Conservation (phyloP, 2,888 invertebrate species). For the Spatulosminthurus flaviceps region DNA sequence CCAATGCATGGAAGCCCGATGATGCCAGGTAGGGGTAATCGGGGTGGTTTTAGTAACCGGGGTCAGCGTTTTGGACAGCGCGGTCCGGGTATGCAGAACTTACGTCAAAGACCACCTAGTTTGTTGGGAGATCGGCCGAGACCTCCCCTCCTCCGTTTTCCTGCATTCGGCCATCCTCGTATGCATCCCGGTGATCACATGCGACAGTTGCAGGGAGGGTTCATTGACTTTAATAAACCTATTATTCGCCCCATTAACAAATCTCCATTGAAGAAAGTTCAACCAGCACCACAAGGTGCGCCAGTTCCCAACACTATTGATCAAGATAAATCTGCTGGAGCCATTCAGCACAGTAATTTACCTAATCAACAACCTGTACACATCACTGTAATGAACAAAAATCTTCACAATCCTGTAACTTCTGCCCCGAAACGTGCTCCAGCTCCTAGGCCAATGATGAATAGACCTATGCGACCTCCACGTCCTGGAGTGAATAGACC, state of each 20-base stretch:
- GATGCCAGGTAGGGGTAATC: slow-evolving; percentile 7
- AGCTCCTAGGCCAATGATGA: neutral
- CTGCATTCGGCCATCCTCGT: slow-evolving; percentile 22
- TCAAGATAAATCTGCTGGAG: neutral
- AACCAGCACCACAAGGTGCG: neutral
- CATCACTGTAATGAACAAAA: slow-evolving; percentile 29
- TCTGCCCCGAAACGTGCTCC: neutral
- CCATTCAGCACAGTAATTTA: neutral
- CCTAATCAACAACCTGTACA: slow-evolving; percentile 26
- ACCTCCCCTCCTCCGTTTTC: slow-evolving; percentile 37
- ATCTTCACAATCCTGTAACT: neutral
- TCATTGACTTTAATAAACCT: slow-evolving; percentile 59
- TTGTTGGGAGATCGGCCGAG: slow-evolving; percentile 39
- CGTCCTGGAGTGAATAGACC: neutral
- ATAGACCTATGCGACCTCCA: slow-evolving; percentile 4
- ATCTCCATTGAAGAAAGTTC: neutral
- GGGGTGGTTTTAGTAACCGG: slow-evolving; percentile 21
- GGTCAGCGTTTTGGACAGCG: slow-evolving; percentile 35
- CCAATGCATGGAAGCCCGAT: neutral
- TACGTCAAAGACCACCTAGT: slow-evolving; percentile 38
- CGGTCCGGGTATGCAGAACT: neutral
- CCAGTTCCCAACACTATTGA: neutral
- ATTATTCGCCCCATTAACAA: slow-evolving; percentile 46
- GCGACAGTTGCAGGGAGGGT: slow-evolving; percentile 57
- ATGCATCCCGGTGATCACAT: slow-evolving; percentile 48